These are phyloP conservation scores for Calyptommatus sinebrachiatus DNA, from an alignment of 2,113 vertebrate species.

Conservation along the genomic window DNA sequence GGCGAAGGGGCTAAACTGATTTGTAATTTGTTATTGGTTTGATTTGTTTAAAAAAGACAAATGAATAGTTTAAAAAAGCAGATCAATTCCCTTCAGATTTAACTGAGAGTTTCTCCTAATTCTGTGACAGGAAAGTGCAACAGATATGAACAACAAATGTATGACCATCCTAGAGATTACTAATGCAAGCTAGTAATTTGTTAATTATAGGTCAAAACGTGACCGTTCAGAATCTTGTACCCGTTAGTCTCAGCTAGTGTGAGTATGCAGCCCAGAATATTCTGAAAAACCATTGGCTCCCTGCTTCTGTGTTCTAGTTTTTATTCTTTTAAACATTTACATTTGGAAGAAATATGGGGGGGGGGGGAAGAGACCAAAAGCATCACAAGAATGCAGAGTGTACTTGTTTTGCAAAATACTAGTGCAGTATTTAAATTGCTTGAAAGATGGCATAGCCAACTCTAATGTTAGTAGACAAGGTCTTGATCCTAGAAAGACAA, in stretches of 20 bases:
- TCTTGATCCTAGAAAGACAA: too few relatives aligned
- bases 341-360: background rate
- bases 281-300: too few relatives aligned
- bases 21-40: too few relatives aligned
- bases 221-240: background rate
- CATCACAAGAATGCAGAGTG: background rate
- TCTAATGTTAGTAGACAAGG: too few relatives aligned
- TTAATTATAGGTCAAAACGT: background rate
- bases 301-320: too few relatives aligned
- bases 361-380: too few relatives aligned
- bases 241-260: too few relatives aligned
- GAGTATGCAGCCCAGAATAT: background rate
- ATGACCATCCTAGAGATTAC: background rate
- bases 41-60: too few relatives aligned
- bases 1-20: too few relatives aligned
- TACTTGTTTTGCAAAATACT: background rate
- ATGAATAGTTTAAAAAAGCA: too few relatives aligned
- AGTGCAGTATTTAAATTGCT: background rate
- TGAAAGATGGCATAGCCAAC: background rate
- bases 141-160: background rate
- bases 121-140: background rate
- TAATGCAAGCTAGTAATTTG: too few relatives aligned
- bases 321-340: too few relatives aligned
- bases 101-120: background rate
- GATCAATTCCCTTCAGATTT: background rate